Conservation (phyloP, 1,140 invertebrate species). For the Psilanteris sp. region DNA sequence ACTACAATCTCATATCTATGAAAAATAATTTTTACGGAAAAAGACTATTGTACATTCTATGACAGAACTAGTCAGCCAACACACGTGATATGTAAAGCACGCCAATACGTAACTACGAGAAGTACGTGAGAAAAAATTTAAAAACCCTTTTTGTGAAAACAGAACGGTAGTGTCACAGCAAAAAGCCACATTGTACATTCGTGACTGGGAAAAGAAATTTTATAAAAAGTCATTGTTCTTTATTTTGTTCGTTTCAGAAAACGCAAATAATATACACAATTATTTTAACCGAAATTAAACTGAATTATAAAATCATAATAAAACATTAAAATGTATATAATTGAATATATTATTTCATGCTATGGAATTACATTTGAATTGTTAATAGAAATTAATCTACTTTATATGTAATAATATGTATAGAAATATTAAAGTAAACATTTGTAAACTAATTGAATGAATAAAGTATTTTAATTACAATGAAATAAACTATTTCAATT, state of each 20-base stretch:
- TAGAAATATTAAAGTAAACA: too few relatives aligned
- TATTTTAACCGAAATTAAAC: too few relatives aligned
- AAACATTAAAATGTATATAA: too few relatives aligned
- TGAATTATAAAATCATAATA: too few relatives aligned
- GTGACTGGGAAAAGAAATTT: constrained; percentile 35
- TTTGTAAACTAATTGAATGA: too few relatives aligned
- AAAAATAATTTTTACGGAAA: constrained; percentile 32
- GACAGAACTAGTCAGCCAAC: constrained; percentile 17
- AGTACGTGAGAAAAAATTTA: constrained; percentile 50
- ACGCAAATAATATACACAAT: too few relatives aligned
- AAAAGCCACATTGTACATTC: constrained; percentile 33
- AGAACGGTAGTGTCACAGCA: constrained; percentile 8
- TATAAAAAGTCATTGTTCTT: constrained; percentile 8
- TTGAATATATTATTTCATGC: too few relatives aligned
- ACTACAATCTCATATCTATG: constrained; percentile 16
- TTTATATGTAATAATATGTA: too few relatives aligned
- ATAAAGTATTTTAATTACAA: too few relatives aligned
- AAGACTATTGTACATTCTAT: constrained; percentile 32
- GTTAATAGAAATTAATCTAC: too few relatives aligned
- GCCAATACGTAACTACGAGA: constrained; percentile 33
- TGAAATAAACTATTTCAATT: too few relatives aligned
- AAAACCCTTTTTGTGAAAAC: constrained; percentile 27
- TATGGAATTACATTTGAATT: too few relatives aligned
- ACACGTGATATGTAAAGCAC: constrained; percentile 13
- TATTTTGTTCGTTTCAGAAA: constrained; percentile 9